Evolutionary conservation across 1,140 invertebrate species (phyloP), one percentile per base, ranked within the genome.

Genomic region (Diabrotica undecimpunctata): DNA sequence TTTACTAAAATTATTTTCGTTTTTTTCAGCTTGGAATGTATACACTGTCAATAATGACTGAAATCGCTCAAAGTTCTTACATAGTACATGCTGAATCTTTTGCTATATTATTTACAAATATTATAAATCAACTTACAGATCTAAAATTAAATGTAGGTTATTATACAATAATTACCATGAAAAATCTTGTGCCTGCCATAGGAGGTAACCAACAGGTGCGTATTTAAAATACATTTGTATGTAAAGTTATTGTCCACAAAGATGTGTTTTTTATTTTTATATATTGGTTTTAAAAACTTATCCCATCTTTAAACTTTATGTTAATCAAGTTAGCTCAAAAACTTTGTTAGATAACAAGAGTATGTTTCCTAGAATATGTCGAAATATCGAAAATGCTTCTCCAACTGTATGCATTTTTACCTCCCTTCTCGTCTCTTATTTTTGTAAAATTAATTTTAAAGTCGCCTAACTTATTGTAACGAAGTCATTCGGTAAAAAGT

Each of bases 11-110:
- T 25, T 25, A 25, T 25, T 25, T 25, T 25, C 25, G 25, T 46
- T 6, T 68, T 12, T 75, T 77, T 74, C 74, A 90, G 87, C 70
- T 89, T 60, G 88, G 87, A 46, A 84, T 88, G 78, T 88, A 85
- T 73, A 84, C 86, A 7, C 75, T 90, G 65, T 84, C 84, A 61
- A 83, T 83, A 60, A 85, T 90, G 74, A 83, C 87, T 46, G 83
- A 87, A 65, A 79, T 84, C 54, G 84, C 86, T 38, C 80, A 83
- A 59, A 82, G 84, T 52, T 81, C 84, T 46, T 83, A 88, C 69
- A 76, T 83, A 51, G 80, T 80, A 10, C 83, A 88, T 75, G 76
- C 83, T 6, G 74, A 79, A 13, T 78, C 83, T 10, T 77, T 90
- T 50, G 75, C 84, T 46, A 67, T 77, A 54, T 71, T 89, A 10